Conservation (phyloP, 2,113 vertebrate species). For the Propithecus coquereli region DNA sequence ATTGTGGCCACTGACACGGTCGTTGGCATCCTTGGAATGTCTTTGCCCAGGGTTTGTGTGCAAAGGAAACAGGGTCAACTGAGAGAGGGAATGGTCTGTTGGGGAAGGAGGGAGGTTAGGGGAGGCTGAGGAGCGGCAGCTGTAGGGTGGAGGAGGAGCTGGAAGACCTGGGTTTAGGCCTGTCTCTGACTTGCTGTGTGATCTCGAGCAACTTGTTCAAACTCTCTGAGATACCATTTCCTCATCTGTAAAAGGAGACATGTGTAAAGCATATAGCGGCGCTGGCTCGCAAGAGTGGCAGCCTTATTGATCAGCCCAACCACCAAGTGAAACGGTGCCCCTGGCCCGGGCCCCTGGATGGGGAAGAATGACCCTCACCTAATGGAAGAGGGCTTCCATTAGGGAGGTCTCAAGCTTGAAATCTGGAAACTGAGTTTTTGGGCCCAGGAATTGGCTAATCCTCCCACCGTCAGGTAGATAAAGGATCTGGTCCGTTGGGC, state of each 20-base stretch:
- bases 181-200: background rate
- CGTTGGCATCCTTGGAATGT: background rate
- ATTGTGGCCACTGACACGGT: background rate
- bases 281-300: background rate
- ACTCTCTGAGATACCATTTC: background rate
- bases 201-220: background rate
- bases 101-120: background rate
- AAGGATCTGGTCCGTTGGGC: background rate
- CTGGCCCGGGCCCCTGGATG: background rate
- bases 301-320: background rate
- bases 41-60: background rate
- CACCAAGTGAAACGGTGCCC: accelerated
- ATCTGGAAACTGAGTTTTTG: background rate
- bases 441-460: background rate
- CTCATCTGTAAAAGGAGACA: background rate
- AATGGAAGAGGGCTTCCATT: no score
- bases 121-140: background rate
- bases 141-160: accelerated
- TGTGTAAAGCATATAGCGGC: accelerated
- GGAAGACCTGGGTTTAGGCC: background rate
- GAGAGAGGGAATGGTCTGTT: no score
- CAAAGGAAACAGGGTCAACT: background rate
- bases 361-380: background rate
- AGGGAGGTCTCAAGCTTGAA: background rate
- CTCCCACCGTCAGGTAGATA: background rate